phyloP scores from a whole-genome alignment of 2,797 vertebrate genomes.

The Carduelis carduelis region DNA sequence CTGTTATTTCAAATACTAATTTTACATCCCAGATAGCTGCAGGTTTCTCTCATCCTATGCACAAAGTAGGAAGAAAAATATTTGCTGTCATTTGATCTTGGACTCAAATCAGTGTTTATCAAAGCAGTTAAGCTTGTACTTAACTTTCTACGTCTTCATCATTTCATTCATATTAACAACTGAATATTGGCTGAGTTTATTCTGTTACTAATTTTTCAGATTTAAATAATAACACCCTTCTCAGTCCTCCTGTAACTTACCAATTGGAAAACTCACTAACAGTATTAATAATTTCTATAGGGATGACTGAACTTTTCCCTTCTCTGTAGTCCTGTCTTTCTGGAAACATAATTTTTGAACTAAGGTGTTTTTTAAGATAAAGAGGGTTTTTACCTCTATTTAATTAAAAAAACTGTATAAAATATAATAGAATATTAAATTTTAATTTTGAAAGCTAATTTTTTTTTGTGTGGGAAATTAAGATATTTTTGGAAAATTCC shows the following conservation, averaged over 20 bases:
- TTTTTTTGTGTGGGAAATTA: neutral
- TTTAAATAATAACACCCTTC: neutral
- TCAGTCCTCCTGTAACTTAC: neutral
- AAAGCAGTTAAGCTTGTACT: neutral
- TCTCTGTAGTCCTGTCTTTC: neutral
- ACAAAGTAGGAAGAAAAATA: neutral
- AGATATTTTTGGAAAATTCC: neutral
- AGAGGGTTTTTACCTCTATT: neutral
- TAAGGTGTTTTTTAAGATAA: neutral
- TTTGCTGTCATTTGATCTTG: neutral
- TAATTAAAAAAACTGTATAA: neutral
- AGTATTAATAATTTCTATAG: neutral
- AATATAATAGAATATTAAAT: neutral
- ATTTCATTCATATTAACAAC: neutral
- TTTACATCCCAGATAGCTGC: constrained; percentile 5
- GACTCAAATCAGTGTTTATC: neutral
- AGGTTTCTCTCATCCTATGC: neutral
- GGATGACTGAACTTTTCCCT: neutral
- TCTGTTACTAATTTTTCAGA: neutral
- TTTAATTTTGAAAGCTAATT: neutral
- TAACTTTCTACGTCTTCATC: neutral
- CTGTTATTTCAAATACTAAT: constrained; percentile 31
- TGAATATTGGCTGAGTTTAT: neutral
- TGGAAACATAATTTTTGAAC: neutral
- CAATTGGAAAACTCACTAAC: neutral